These are phyloP conservation scores for Gobiocypris rarus DNA, from an alignment of 2,113 vertebrate genomes.

Conservation along the genomic window DNA sequence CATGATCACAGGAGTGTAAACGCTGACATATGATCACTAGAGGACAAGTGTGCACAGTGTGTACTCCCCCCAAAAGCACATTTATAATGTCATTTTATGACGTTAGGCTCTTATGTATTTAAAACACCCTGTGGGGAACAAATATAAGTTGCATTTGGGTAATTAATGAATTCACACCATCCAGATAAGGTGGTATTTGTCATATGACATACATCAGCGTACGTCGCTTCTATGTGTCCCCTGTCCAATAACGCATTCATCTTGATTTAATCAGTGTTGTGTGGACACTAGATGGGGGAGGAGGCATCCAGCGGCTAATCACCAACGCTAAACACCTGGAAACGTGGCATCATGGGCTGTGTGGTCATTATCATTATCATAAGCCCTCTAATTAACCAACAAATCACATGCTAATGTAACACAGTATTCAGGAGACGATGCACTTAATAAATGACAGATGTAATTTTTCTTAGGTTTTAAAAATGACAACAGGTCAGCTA, in stretches of 20 bases:
- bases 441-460: conserved; percentile 20
- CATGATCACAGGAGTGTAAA: conserved; percentile 48
- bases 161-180: conserved; percentile 1
- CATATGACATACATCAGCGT: conserved; percentile 28
- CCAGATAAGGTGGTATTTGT: conserved; percentile 40
- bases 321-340: conserved; percentile 47
- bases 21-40: conserved; percentile 21
- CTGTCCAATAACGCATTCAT: conserved; percentile 39
- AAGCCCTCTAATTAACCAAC: conserved; percentile 48
- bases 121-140: background rate
- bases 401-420: conserved; percentile 47
- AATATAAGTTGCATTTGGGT: background rate
- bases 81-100: background rate
- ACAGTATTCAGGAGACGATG: background rate
- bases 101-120: background rate
- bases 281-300: conserved; percentile 32
- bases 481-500: conserved; percentile 41
- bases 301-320: conserved; percentile 41
- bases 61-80: background rate
- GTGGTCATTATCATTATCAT: conserved; percentile 53
- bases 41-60: background rate
- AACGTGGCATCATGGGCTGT: conserved; percentile 38
- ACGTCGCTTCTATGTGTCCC: background rate
- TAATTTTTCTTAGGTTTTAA: conserved; percentile 3
- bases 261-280: conserved; percentile 45